Base-by-base conservation (phyloP, 2,888 invertebrate genomes). In the Epistrophe grossulariae region DNA sequence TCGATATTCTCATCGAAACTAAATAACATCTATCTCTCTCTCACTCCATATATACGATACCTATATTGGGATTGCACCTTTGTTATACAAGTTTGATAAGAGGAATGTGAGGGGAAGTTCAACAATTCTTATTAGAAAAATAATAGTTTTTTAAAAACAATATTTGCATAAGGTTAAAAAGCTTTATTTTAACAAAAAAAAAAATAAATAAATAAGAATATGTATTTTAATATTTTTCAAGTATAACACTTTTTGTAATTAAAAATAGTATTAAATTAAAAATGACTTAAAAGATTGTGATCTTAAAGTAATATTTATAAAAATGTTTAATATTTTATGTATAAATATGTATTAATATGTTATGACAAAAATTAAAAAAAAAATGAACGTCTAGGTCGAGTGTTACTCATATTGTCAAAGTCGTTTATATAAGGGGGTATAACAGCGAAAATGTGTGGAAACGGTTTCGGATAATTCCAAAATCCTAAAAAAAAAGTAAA, bases 1-100 rank as follows among this genome's bases (percentile, higher is more conserved):
- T 91, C 85, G 90, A 91, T 85, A 90, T 92, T 89, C 90, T 89
- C 73, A 90, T 92, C 72, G 90, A 90, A 89, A 88, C 89, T 76
- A 91, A 91, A 89, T 90, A 90, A 83, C 64, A 59, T 64, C 90
- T 55, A 74, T 83, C 80, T 62, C 48, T 43, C 24, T 55, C 55
- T 8, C 24, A 13, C 40, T 68, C 40, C n/a, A 4, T 31, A 31
- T 31, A 24, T 3, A 24, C 24, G 24, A 31, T n/a, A n/a, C n/a
- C 40, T 38, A 48, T 24, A 78, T 13, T 71, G 31, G 66, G 1
- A 66, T 31, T 62, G 15, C 74, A 83, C 79, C 79, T 55, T 31
- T 8, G n/a, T 4, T 15, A n/a, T n/a, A 55, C 8, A 28, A 15
- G 59, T 17, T 38, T 19, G 15, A 19, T 38, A 38, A 35, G 59